Evolutionary conservation across 2,113 vertebrate genomes (phyloP), one percentile per base, ranked within the genome.

Genomic region (Hemiprocne comata): DNA sequence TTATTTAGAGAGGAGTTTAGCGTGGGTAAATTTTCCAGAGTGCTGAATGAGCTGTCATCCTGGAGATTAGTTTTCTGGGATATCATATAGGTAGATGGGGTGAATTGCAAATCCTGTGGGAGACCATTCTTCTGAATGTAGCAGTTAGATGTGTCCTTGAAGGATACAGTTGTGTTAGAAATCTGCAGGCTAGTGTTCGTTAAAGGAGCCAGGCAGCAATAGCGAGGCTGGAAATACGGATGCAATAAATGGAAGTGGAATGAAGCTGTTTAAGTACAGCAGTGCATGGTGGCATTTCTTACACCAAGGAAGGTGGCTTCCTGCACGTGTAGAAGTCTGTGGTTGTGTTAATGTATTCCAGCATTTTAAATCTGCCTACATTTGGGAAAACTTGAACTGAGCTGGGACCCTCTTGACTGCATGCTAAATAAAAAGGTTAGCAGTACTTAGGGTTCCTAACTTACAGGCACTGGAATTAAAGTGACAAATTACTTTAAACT

Each of bases 1-100:
- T 97, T 96, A 95, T 90, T 96, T 93, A 92, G 92, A 93, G 69
- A 84, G 40, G 90, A 87, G 29, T 65, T 92, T 70, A 53, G 83
- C 3, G 1, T 72, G 83, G 76, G 90, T 94, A 94, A 69, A 94
- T 86, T 92, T 97, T 79, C 79, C 23, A 3, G 89, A 44, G 72
- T 14, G 53, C 83, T 94, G 93, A 96, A 90, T 81, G 83, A 96
- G 83, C 85, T 94, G 92, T 93, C 94, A 90, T 80, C 42, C 78
- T 17, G 44, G 53, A 84, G 92, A 81, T 94, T 48, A 66, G 44
- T 89, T 87, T 93, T 81, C 90, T 87, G 76, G 87, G 61, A 31
- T 81, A 85, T 88, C 82, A n/a, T 71, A 21, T 29, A 67, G 61
- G 82, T 71, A 88, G 90, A 80, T 48, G 71, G 31, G 66, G 57